These are phyloP conservation scores for Petrocephalus microphthalmus DNA, from an alignment of 2,113 vertebrate species.

Conservation along the genomic window DNA sequence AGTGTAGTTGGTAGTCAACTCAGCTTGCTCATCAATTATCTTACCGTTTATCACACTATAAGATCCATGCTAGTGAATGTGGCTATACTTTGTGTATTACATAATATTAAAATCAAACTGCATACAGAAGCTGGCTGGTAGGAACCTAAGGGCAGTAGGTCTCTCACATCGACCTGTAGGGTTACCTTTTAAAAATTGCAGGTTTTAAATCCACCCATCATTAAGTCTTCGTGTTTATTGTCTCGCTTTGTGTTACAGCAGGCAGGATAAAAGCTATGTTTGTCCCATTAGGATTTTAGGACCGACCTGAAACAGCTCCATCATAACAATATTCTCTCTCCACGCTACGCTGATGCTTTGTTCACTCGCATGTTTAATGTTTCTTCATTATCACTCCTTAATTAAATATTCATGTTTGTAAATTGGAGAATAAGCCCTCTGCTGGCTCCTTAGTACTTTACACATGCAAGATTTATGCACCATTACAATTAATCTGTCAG, in stretches of 20 bases:
- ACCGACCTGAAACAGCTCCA: background rate
- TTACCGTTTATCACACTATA: background rate
- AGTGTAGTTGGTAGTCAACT: background rate
- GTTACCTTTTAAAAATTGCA: background rate
- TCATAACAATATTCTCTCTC: background rate
- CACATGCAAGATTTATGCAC: background rate
- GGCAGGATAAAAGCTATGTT: background rate
- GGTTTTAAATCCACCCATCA: background rate
- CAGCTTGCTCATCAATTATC: background rate
- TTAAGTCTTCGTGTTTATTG: background rate
- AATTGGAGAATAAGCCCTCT: constrained; percentile 10
- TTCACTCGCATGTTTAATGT: constrained; percentile 10
- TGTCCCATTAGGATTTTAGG: too few relatives aligned
- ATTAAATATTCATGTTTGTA: constrained; percentile 11
- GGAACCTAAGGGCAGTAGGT: too few relatives aligned
- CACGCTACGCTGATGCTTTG: background rate
- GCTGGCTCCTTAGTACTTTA: background rate
- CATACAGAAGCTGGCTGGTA: too few relatives aligned
- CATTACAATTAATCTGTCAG: constrained; percentile 1
- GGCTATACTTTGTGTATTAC: too few relatives aligned
- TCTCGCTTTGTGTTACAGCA: background rate
- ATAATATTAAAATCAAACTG: too few relatives aligned
- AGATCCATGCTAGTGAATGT: background rate
- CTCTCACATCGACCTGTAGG: too few relatives aligned
- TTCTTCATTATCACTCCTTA: background rate